phyloP scores from a whole-genome alignment of 2,888 invertebrate genomes.

The Crossocerus cetratus region DNA sequence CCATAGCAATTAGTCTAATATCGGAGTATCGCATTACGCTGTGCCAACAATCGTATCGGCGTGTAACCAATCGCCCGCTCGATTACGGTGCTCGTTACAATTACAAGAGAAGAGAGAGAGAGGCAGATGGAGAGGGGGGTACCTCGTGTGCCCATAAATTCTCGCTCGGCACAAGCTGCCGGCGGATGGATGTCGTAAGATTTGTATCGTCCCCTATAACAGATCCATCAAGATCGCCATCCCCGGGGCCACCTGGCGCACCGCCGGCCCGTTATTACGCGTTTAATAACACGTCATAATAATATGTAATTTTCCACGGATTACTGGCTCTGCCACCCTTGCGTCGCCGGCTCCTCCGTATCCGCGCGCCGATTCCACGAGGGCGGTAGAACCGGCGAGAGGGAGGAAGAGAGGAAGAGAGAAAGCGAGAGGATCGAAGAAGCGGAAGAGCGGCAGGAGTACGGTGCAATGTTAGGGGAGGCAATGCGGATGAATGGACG shows the following conservation, averaged over 20 bases:
- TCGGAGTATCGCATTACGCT: neutral
- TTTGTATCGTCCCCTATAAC: conserved; percentile 43
- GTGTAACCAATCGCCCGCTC: neutral
- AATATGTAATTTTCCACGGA: conserved; percentile 65
- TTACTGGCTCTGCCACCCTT: conserved; percentile 36
- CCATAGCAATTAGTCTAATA: neutral
- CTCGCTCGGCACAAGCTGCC: conserved; percentile 16
- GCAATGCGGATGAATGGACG: conserved; percentile 54
- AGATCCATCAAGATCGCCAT: conserved; percentile 50
- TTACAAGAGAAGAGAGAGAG: neutral
- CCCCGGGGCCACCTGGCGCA: conserved; percentile 57
- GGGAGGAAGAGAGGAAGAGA: neutral
- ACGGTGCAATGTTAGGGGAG: conserved; percentile 38
- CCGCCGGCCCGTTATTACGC: conserved; percentile 62
- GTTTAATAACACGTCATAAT: conserved; percentile 70
- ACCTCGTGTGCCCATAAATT: neutral
- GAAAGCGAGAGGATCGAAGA: neutral
- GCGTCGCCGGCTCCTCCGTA: neutral
- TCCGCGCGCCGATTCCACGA: neutral
- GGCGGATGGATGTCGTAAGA: conserved; percentile 32
- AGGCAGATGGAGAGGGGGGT: no score
- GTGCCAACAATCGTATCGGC: neutral
- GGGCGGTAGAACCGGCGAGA: neutral
- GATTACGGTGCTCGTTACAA: conserved; percentile 10
- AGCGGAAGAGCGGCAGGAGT: neutral